These are phyloP conservation scores for Scaeva pyrastri DNA, from an alignment of 2,888 invertebrate species.

Conservation along the genomic window DNA sequence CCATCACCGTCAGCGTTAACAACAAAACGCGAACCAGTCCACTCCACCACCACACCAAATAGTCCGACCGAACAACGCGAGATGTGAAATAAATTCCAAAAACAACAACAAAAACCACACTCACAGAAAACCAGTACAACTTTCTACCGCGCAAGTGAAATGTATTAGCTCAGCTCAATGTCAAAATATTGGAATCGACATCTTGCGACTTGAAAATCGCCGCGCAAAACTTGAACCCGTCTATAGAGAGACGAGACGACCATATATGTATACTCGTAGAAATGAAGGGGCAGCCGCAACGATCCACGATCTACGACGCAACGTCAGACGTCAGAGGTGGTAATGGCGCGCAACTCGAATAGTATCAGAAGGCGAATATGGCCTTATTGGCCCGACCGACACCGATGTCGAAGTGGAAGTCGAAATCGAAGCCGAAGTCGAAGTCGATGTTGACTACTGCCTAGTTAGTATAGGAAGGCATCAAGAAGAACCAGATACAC, in stretches of 20 bases:
- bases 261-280: too few relatives aligned
- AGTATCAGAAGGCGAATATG: slow-evolving; percentile 38
- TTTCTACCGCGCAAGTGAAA: slow-evolving; percentile 72
- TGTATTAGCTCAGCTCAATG: slow-evolving; percentile 74
- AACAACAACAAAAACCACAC: background rate
- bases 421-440: too few relatives aligned
- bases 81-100: slow-evolving; percentile 63
- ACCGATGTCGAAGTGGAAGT: slow-evolving; percentile 3
- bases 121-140: slow-evolving; percentile 71
- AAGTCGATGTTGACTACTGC: slow-evolving; percentile 27
- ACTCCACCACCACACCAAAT: slow-evolving; percentile 28
- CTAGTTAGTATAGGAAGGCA: slow-evolving; percentile 30
- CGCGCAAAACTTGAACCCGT: slow-evolving; percentile 35
- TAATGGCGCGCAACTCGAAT: slow-evolving; percentile 32
- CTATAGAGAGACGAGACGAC: slow-evolving; percentile 1
- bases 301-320: background rate
- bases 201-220: slow-evolving; percentile 56
- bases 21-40: slow-evolving; percentile 33
- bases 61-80: slow-evolving; percentile 42
- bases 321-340: slow-evolving; percentile 15
- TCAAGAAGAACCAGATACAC: slow-evolving; percentile 66
- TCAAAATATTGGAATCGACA: slow-evolving; percentile 70
- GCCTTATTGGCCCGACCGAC: background rate
- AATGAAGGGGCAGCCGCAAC: slow-evolving; percentile 19
- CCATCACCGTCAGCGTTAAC: slow-evolving; percentile 26